Evolutionary conservation across 2,888 invertebrate genomes (phyloP), one percentile per base, ranked within the genome.

Genomic region (Lasioglossum malachurum): DNA sequence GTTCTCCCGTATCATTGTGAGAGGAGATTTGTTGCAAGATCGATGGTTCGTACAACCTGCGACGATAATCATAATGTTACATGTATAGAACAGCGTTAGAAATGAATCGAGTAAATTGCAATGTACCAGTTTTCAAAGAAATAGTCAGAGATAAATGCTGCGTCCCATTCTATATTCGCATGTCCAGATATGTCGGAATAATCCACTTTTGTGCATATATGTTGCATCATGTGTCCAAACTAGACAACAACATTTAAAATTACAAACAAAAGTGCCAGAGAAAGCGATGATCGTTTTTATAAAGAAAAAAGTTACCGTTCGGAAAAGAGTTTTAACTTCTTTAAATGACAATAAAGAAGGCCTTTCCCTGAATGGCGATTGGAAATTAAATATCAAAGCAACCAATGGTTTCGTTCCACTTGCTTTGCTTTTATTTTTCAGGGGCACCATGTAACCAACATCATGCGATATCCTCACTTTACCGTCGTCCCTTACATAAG

Each of bases 131-230:
- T 97, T 0, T 96, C 96, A 97, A 99, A 96, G 80, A 99, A 98
- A 91, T 98, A 96, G 0, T 98, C 97, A 86, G 98, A 97, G 0
- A 98, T 97, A 93, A 98, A 97, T 0, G 98, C 97, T 0, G 98
- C 98, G 95, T 99, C 99, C 98, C 98, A 99, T 96, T 99, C 99
- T 0, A 99, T 97, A 94, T 98, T 98, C 0, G 97, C 97, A 38
- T 98, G 95, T 0, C 99, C 99, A 4, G 98, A 97, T 0, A 98
- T 97, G 94, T 99, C 98, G 0, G 97, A 97, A 95, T 98, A 98
- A 27, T 97, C 97, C 0, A 97, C 97, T 93, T 96, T 97, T 0
- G 98, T 98, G 53, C 99, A 96, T 88, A 99, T 95, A 95, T 98
- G 98, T 91, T 99, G 98, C 72, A 99, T 96, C 0, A 97, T 97